These are phyloP conservation scores for Oxytorus armatus DNA, from an alignment of 2,888 invertebrate species.

Conservation along the genomic window DNA sequence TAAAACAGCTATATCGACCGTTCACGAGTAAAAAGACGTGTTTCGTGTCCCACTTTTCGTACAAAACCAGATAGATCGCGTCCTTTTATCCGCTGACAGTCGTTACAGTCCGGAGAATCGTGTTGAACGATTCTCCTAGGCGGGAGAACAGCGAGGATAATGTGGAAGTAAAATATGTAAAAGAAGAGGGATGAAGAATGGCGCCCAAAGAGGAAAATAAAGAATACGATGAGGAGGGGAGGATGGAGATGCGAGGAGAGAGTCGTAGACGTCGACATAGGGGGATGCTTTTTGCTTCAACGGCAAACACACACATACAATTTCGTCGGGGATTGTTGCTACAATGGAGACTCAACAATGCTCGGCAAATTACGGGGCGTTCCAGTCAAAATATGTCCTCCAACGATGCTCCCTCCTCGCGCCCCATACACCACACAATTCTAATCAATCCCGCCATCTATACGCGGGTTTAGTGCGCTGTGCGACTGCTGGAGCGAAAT, in stretches of 20 bases:
- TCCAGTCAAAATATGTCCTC: conserved; percentile 82
- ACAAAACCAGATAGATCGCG: too few relatives aligned
- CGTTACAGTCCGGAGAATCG: conserved; percentile 20
- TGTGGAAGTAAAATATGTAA: conserved; percentile 26
- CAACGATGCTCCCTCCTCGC: conserved; percentile 63
- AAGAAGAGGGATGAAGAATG: conserved; percentile 26
- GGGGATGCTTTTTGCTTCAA: not conserved
- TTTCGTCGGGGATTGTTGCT: conserved; percentile 70
- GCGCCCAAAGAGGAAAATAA: conserved; percentile 24
- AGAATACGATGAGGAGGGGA: conserved; percentile 34
- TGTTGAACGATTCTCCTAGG: not conserved
- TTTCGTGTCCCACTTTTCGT: too few relatives aligned
- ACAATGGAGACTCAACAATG: conserved; percentile 79
- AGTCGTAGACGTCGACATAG: conserved; percentile 41
- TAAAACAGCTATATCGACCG: conserved; percentile 48
- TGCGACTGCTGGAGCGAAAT: conserved; percentile 41
- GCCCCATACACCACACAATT: conserved; percentile 54
- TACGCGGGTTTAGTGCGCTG: conserved; percentile 56
- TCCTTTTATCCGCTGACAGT: too few relatives aligned
- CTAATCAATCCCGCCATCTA: conserved; percentile 72
- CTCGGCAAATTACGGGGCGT: conserved; percentile 81
- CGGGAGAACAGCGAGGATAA: conserved; percentile 23
- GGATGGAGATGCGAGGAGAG: conserved; percentile 44
- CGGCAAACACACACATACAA: conserved; percentile 35
- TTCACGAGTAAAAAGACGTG: not conserved